These are phyloP conservation scores for Tuberolachnus salignus DNA, from an alignment of 2,888 invertebrate species.

Conservation along the genomic window DNA sequence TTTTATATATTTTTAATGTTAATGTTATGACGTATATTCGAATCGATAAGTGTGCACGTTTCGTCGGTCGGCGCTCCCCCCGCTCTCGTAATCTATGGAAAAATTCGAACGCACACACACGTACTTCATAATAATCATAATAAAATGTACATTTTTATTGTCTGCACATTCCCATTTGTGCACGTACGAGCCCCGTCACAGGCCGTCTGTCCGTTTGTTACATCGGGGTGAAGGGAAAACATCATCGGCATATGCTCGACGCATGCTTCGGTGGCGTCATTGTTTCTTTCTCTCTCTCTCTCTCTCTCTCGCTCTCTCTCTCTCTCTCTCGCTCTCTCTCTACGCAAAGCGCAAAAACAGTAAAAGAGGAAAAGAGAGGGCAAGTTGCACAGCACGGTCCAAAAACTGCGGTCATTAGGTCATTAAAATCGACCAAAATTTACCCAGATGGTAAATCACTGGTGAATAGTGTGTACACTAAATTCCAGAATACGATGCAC, in stretches of 20 bases:
- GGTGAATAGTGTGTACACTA: too few relatives aligned
- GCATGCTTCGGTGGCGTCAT: conserved; percentile 33
- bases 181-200: conserved; percentile 1
- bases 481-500: too few relatives aligned
- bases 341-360: not conserved
- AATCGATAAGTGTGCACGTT: conserved; percentile 28
- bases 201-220: too few relatives aligned
- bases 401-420: too few relatives aligned
- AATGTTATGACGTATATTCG: not conserved
- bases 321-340: too few relatives aligned
- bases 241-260: conserved; percentile 32
- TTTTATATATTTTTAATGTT: conserved; percentile 19
- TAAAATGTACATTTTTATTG: conserved; percentile 18
- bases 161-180: conserved; percentile 14
- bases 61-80: not conserved
- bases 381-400: too few relatives aligned
- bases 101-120: conserved; percentile 6
- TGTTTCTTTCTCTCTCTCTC: not conserved
- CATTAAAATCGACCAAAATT: too few relatives aligned
- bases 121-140: not conserved
- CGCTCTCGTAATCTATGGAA: conserved; percentile 20
- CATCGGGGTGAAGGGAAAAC: not conserved
- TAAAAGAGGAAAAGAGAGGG: too few relatives aligned
- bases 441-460: too few relatives aligned
- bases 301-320: too few relatives aligned